Evolutionary conservation across 2,113 vertebrate genomes (phyloP).

Genomic region (Anguilla rostrata): DNA sequence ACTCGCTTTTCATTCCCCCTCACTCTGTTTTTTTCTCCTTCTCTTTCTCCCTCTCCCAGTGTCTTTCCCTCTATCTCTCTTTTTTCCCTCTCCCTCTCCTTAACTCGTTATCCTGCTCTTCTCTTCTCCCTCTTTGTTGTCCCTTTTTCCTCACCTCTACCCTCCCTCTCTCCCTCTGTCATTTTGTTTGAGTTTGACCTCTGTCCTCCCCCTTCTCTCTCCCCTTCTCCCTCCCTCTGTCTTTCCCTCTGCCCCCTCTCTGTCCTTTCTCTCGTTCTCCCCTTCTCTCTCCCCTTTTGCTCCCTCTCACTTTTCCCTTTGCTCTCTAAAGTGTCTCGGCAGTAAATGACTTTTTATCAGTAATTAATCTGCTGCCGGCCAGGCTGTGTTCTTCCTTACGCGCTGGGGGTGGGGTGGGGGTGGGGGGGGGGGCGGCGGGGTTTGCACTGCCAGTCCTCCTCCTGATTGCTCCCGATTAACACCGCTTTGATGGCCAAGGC

Average conservation of each 20-base stretch:
- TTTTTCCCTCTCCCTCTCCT: neutral
- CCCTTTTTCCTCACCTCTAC: neutral
- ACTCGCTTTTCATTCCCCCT: neutral
- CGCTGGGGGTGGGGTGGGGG: neutral
- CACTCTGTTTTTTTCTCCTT: neutral
- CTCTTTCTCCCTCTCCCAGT: neutral
- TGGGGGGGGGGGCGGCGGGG: no score
- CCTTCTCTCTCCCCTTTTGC: neutral
- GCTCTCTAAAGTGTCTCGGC: neutral
- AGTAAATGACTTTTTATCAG: constrained; percentile 6
- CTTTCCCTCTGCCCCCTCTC: neutral
- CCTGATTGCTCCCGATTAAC: neutral
- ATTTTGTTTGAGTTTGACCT: neutral
- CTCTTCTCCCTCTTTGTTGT: neutral
- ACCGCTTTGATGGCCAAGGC: neutral
- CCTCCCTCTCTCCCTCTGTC: neutral
- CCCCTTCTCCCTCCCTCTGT: neutral
- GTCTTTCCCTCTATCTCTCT: neutral
- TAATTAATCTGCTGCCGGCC: neutral
- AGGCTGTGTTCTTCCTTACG: neutral
- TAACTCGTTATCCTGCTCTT: neutral
- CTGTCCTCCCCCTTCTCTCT: neutral
- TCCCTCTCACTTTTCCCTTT: no score
- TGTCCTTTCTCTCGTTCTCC: neutral
- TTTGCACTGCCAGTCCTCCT: no score